Evolutionary conservation across 2,888 invertebrate species (phyloP), one percentile per base, ranked within the genome.

Genomic region (Mimachlamys varia): DNA sequence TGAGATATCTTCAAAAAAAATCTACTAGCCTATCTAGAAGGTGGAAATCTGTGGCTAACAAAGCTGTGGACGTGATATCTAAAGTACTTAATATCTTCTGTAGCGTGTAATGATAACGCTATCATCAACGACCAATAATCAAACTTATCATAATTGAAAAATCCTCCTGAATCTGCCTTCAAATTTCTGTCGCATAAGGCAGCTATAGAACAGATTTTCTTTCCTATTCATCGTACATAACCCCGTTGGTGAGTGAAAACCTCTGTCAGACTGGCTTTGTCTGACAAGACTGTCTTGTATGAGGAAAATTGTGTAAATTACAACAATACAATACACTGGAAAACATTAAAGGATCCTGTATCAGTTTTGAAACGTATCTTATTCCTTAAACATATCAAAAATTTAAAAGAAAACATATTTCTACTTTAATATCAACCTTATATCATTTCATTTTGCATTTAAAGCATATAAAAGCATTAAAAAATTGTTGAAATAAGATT

Each of bases 1-100:
- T 76, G 76, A n/a, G n/a, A 76, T 76, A 76, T 76, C 76, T 76
- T 76, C 27, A 76, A 76, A 76, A 76, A 76, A 58, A n/a, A 19
- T 19, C 58, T 33, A 62, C 7, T 62, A 22, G 76, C 33, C 27
- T 27, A 76, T 0, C 76, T 33, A 12, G 27, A 33, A 22, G 1
- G 76, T 76, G 7, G 27, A 22, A 76, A 12, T 76, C 27, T 76
- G 13, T 33, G 76, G 33, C 33, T 33, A 33, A 76, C 33, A 33
- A 4, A 33, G 76, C 27, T 15, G 0, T 76, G 76, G 76, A 1
- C 13, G n/a, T 58, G 58, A 58, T 58, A 58, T 58, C 44, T 53
- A 19, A 19, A 53, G 53, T 53, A 53, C 53, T 44, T 53, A 58
- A 22, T 58, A 19, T 58, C 22, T 58, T 22, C 58, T 22, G 58